Evolutionary conservation across 1,140 invertebrate genomes (phyloP).

Genomic region (Calephelis virginiensis): DNA sequence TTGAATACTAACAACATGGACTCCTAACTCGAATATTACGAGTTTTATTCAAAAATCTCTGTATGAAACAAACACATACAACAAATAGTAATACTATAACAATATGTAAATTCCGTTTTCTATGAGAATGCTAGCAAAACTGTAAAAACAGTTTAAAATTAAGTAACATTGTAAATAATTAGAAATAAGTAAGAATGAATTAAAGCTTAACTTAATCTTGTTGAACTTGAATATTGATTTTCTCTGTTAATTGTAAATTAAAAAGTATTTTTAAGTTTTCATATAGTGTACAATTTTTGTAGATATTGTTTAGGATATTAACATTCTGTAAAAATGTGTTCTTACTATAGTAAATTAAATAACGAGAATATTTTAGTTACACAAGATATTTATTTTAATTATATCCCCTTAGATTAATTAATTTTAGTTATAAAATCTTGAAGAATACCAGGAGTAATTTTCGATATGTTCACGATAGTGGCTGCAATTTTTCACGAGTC

Average conservation of each 20-base stretch:
- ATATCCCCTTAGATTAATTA: slow-evolving; percentile 3
- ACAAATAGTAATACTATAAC: slow-evolving; percentile 2
- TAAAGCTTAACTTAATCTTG: slow-evolving; percentile 70
- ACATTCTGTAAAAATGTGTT: slow-evolving; percentile 78
- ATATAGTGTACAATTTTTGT: slow-evolving; percentile 76
- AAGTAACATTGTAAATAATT: slow-evolving; percentile 59
- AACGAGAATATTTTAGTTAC: slow-evolving; percentile 78
- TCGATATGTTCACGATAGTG: too few species aligned
- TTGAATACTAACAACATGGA: not conserved
- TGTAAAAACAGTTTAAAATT: slow-evolving; percentile 1
- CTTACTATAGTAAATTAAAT: slow-evolving; percentile 77
- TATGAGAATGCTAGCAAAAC: not conserved
- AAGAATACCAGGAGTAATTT: too few species aligned
- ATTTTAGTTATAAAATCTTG: not conserved
- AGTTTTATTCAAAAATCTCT: slow-evolving; percentile 7
- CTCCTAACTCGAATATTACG: not conserved
- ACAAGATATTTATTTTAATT: slow-evolving; percentile 53
- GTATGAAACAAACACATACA: not conserved
- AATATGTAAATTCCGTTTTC: slow-evolving; percentile 7
- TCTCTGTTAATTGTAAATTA: slow-evolving; percentile 75
- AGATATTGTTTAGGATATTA: slow-evolving; percentile 73
- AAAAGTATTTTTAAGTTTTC: slow-evolving; percentile 70
- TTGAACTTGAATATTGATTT: slow-evolving; percentile 70
- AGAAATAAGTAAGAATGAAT: slow-evolving; percentile 57
- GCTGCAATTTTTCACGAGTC: too few species aligned